Base-by-base conservation (phyloP, 2,888 invertebrate species). In the Eupsilia transversa region DNA sequence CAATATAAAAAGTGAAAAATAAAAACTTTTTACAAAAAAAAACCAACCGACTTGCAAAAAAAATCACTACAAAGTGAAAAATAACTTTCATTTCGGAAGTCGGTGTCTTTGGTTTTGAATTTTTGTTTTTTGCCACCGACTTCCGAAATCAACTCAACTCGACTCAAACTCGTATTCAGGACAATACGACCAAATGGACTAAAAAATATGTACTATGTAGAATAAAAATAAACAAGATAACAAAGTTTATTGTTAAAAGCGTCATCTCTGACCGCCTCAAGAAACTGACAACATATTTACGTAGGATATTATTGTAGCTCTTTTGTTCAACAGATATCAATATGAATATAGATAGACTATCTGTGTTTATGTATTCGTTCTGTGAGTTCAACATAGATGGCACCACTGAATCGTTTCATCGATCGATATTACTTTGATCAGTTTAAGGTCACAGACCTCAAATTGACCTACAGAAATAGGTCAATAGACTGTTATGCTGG, bases 331-430 rank as follows among this genome's bases (percentile, higher is more conserved):
- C 56, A 33, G 33, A 52, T 41, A 57, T 3, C 12, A 23, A 7
- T n/a, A 52, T 0, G 23, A 20, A 38, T 38, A 17, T 63, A 56
- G n/a, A n/a, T n/a, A n/a, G n/a, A n/a, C 3, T 9, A 61, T 49
- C 33, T 9, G 41, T 43, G 3, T 41, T 46, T 4, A 14, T 9
- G 20, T 56, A 54, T 59, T 54, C 79, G 60, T 84, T 84, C 64
- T 5, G 0, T 2, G 20, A 33, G 30, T 38, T 46, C 41, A 80
- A 59, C 61, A 74, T 9, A 81, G 84, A 66, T 69, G 81, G 69
- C 75, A 66, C 30, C 9, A 61, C 56, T n/a, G 7, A 0, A 20
- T 10, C 0, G 7, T 59, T 43, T 17, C 35, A 27, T 49, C 2
- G 30, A 64, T 69, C 52, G 56, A 56, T 57, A 17, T 27, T 52